Base-by-base conservation (phyloP, 1,140 invertebrate genomes). In the Procambarus clarkii region DNA sequence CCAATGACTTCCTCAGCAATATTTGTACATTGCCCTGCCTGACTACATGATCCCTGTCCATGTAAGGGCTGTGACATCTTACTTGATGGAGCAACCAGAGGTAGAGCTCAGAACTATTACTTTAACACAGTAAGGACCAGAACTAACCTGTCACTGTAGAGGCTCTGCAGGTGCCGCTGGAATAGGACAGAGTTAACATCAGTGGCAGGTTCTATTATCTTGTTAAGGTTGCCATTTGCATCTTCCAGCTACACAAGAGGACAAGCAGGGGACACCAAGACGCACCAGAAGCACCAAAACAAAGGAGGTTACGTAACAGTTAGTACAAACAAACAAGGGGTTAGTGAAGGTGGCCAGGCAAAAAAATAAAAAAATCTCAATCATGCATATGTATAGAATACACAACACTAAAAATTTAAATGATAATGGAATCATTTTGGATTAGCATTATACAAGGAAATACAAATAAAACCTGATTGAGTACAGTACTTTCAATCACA, bases 71-170 rank as follows among this genome's bases (percentile, higher is more conserved):
- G n/a, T n/a, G 64, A 69, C 13, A 69, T n/a, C 13, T 69, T 13
- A 69, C 64, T n/a, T n/a, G 13, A 54, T 8, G 64, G 13, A 69
- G 64, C 1, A 15, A 69, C 64, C 64, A n/a, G 64, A 13, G 18
- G 24, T 34, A 80, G 34, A 34, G 34, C 34, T 34, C 34, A 34
- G 34, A 34, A 34, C 34, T 34, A 54, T 50, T 81, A n/a, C 18
- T 15, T 18, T n/a, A 13, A 54, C 9, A 78, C 60, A 48, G 79
- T 11, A 44, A 80, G 58, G 18, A 21, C 74, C 3, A 54, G 34
- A 21, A 79, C 90, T 76, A 45, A 91, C 90, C 90, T 91, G 77
- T 91, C 90, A 81, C 45, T 86, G 85, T 91, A 91, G 60, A 91
- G 77, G 48, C 74, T 60, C 50, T 87, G 90, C 8, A 91, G 78